Base-by-base conservation (phyloP, 2,888 invertebrate genomes). In the Aporophyla nigra region DNA sequence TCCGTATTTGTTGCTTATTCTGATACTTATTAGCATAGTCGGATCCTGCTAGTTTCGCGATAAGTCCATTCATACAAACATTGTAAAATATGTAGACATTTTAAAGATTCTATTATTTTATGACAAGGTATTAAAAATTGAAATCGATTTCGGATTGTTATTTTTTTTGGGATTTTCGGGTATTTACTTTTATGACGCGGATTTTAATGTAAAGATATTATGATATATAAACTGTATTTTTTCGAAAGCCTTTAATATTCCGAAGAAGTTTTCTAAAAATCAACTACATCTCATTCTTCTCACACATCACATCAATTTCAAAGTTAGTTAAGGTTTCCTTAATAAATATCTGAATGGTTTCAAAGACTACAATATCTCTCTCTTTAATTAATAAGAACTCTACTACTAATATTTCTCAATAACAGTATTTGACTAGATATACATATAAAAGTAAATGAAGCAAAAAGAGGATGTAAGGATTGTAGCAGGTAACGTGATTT, bases 1-100 rank as follows among this genome's bases (percentile, higher is more conserved):
- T 62, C 61, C 58, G 53, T 73, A n/a, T 72, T 78, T 70, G 76
- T 68, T 27, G 81, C 56, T 66, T 75, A 68, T 75, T 75, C 66
- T 67, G 21, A 21, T 71, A 71, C 10, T 54, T 46, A 83, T 74
- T 82, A 61, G 66, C 66, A 72, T 70, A 51, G 16, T 62, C 7
- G 10, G 71, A 65, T 68, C 62, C 63, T 33, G 63, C 40, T 43
- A 19, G 49, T 53, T 78, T 61, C 43, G 33, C 65, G 54, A 21
- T 59, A 49, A 33, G 5, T 12, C 54, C 27, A 59, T 53, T 70
- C 24, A 74, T 46, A 33, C 33, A 51, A 51, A 49, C 24, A 40
- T 51, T 51, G 3, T 58, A 19, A 19, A 58, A 46, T 16, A 49
- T 16, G 49, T 59, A 33, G 21, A 14, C n/a, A 61, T n/a, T 27